Evolutionary conservation across 2,797 vertebrate genomes (phyloP).

Genomic region (Vespertilio murinus): DNA sequence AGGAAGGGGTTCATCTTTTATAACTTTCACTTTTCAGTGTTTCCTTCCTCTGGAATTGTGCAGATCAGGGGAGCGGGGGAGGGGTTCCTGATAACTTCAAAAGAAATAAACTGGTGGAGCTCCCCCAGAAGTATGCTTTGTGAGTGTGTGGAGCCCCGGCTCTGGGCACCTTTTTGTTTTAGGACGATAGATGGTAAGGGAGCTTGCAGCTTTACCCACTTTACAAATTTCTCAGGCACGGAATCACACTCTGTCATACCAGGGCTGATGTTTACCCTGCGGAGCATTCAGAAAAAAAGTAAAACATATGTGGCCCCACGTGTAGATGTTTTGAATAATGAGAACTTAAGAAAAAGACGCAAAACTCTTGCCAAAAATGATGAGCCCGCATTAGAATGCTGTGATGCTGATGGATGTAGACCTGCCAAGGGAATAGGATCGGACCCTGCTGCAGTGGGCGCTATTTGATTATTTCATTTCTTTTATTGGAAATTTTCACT

Average conservation of each 20-base stretch:
- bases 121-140: neutral
- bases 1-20: conserved; percentile 59
- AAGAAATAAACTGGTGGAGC: neutral
- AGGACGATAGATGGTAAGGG: neutral
- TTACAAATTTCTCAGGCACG: too few relatives aligned
- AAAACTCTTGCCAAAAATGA: neutral
- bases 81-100: neutral
- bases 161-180: neutral
- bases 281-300: neutral
- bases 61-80: neutral
- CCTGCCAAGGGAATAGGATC: neutral
- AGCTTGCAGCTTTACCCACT: neutral
- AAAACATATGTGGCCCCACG: neutral
- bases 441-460: neutral
- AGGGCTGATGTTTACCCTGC: neutral
- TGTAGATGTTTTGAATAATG: neutral
- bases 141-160: neutral
- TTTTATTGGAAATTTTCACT: neutral
- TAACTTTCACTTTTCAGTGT: conserved; percentile 33
- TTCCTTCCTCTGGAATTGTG: neutral
- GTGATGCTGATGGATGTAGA: neutral
- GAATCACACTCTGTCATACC: neutral
- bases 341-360: neutral
- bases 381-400: neutral
- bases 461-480: neutral